These are phyloP conservation scores for Drosophila mauritiana DNA, from an alignment of 1,140 invertebrate species.

Conservation along the genomic window DNA sequence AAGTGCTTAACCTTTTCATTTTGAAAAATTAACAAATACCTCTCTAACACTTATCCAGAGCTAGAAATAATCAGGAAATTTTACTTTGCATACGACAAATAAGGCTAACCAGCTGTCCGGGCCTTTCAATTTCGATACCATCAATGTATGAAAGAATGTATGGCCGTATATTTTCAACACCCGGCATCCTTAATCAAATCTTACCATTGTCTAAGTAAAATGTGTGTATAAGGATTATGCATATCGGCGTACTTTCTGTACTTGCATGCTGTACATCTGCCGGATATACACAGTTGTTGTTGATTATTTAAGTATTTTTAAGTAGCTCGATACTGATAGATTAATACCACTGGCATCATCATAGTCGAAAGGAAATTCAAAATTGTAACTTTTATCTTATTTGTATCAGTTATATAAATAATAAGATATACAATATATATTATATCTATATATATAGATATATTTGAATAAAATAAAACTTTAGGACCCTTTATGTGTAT, in stretches of 20 bases:
- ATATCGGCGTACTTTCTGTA: slow-evolving; percentile 47
- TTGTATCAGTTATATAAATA: no score
- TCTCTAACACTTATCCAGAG: not conserved
- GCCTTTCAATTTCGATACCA: slow-evolving; percentile 52
- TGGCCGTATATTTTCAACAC: not conserved
- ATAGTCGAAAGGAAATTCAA: no score
- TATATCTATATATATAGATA: no score
- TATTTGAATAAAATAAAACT: no score
- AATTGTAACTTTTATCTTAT: no score
- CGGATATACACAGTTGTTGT: slow-evolving; percentile 6
- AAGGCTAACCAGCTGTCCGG: slow-evolving; percentile 55
- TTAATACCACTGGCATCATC: no score
- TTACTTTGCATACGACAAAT: slow-evolving; percentile 50
- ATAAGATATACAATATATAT: no score
- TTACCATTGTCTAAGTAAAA: slow-evolving; percentile 45
- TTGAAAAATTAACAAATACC: not conserved
- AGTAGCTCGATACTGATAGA: no score
- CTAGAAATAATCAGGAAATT: slow-evolving; percentile 10
- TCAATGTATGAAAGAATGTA: not conserved
- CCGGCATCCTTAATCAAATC: slow-evolving; percentile 25
- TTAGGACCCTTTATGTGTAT: no score
- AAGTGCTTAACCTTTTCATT: not conserved
- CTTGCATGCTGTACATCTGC: slow-evolving; percentile 46
- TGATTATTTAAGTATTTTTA: no score
- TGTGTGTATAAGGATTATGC: slow-evolving; percentile 69